These are phyloP conservation scores for Urophycis tenuis DNA, from an alignment of 2,797 vertebrate genomes.

Conservation along the genomic window DNA sequence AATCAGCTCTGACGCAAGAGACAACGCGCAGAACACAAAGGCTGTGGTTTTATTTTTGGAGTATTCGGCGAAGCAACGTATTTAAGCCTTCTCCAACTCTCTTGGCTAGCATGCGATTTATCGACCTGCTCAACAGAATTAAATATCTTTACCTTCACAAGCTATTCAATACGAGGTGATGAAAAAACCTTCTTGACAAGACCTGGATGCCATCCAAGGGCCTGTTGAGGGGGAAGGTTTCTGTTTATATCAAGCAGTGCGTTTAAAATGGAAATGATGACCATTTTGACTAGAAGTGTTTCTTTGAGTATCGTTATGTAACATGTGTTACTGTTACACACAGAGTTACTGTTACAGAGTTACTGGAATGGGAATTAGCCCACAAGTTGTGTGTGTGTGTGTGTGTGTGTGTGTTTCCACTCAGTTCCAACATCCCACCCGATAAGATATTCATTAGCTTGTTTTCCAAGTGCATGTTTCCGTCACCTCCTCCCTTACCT, in stretches of 20 bases:
- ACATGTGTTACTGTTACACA: not conserved
- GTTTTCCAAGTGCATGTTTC: slow-evolving; percentile 48
- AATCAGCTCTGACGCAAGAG: too few species aligned
- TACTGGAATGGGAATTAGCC: not conserved
- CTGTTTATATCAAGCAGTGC: not conserved
- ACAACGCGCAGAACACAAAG: too few species aligned
- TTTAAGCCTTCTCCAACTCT: too few species aligned
- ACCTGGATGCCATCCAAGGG: not conserved
- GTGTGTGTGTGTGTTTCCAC: slow-evolving; percentile 30
- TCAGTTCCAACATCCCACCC: slow-evolving; percentile 52
- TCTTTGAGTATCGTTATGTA: not conserved
- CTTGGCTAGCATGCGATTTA: not conserved
- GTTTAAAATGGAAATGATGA: not conserved
- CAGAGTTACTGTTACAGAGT: not conserved
- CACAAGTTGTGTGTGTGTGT: slow-evolving; percentile 9
- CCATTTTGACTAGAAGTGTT: too few species aligned
- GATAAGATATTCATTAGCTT: slow-evolving; percentile 50
- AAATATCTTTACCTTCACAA: not conserved
- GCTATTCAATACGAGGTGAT: not conserved
- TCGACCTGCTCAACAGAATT: not conserved
- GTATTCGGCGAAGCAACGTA: too few species aligned
- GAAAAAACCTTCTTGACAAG: not conserved
- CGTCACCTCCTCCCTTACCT: slow-evolving; percentile 56
- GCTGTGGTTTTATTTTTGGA: too few species aligned
- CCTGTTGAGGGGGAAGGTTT: not conserved